These are phyloP conservation scores for Morphnarchus princeps DNA, from an alignment of 2,113 vertebrate species.

Conservation along the genomic window DNA sequence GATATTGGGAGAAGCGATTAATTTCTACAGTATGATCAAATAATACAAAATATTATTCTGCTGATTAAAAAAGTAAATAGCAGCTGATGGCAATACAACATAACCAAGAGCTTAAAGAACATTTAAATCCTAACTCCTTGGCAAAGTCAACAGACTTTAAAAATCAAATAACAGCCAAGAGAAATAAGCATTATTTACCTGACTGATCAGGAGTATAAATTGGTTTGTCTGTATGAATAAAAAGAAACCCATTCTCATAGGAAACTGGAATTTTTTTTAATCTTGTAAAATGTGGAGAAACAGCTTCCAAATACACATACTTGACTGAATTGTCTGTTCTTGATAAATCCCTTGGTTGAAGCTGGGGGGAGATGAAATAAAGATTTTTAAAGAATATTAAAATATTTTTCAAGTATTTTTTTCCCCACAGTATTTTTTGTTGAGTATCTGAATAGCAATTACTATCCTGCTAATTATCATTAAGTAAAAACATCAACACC, in stretches of 20 bases:
- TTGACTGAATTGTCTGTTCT: background rate
- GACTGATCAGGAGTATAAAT: constrained; percentile 89
- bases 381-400: background rate
- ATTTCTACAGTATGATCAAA: background rate
- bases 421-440: background rate
- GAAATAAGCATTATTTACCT: constrained; percentile 66
- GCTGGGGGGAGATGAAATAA: constrained; percentile 48
- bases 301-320: constrained; percentile 79
- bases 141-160: background rate
- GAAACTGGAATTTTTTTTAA: constrained; percentile 75
- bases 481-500: background rate
- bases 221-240: constrained; percentile 90
- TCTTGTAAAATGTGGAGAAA: constrained; percentile 76
- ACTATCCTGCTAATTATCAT: background rate
- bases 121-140: background rate
- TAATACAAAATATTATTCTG: background rate
- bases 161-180: background rate
- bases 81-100: background rate
- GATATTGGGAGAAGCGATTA: background rate
- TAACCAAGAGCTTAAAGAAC: background rate
- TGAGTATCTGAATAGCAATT: background rate
- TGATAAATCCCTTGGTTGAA: constrained; percentile 73
- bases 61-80: background rate
- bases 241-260: constrained; percentile 86
- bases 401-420: background rate